These are phyloP conservation scores for Gallinago paraguaiae DNA, from an alignment of 2,113 vertebrate species.

Conservation along the genomic window DNA sequence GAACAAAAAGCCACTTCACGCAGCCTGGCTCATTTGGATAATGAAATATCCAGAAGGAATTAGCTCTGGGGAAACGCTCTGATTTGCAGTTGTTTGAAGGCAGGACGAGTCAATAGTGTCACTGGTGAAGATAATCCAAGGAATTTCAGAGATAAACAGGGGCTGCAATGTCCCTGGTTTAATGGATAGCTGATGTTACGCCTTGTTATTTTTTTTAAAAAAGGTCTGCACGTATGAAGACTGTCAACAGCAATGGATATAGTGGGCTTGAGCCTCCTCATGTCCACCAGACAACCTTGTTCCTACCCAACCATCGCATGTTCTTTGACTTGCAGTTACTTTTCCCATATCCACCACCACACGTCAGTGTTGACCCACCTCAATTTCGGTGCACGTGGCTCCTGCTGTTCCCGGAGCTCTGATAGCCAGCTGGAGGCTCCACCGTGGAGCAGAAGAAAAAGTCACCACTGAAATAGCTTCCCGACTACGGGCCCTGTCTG, in stretches of 20 bases:
- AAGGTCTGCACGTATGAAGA: not conserved
- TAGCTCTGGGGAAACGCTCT: not conserved
- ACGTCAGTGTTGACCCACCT: not conserved
- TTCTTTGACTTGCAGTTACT: not conserved
- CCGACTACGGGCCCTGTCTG: not conserved
- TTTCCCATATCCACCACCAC: not conserved
- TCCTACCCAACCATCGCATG: not conserved
- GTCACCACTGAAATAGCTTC: not conserved
- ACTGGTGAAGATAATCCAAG: slow-evolving; percentile 22
- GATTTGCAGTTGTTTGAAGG: slow-evolving; percentile 28
- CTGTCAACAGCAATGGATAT: not conserved
- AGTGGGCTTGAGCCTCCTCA: not conserved
- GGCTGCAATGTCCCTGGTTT: not conserved
- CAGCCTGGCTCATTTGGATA: not conserved
- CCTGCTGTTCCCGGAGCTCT: not conserved
- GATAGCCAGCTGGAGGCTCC: not conserved
- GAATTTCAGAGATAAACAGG: slow-evolving; percentile 32
- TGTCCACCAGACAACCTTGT: not conserved
- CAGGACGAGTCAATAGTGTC: slow-evolving; percentile 4
- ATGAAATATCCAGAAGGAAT: slow-evolving; percentile 35
- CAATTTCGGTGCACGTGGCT: not conserved
- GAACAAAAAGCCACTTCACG: slow-evolving; percentile 38
- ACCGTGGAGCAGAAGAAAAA: not conserved
- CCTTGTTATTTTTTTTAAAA: not conserved
- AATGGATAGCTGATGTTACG: not conserved